Evolutionary conservation across 1,140 invertebrate species (phyloP), one percentile per base, ranked within the genome.

Genomic region (Pachypeltis micranthus): DNA sequence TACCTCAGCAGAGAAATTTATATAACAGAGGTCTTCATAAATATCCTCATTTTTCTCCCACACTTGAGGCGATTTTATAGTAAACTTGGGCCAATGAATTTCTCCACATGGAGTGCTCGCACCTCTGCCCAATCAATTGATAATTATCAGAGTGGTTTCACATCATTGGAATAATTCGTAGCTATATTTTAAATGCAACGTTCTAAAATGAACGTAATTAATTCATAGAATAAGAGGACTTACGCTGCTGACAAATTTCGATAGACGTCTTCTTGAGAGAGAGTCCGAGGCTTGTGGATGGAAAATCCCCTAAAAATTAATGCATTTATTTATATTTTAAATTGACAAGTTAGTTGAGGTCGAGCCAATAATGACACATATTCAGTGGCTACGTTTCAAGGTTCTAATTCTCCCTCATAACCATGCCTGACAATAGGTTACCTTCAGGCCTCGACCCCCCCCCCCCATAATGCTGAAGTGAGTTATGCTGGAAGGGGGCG

Each of bases 1-100:
- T 73, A 83, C 84, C 84, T 86, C 83, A 31, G 82, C 78, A 63
- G 83, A 81, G 73, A 90, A 86, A 66, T 86, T 89, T 66, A 90
- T 85, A 74, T 89, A 90, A 78, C 88, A 91, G 58, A 92, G 80
- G 75, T 91, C 87, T 76, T 90, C 88, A 74, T 93, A 93, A 70
- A 90, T 85, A 74, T 89, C 85, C 72, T 90, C 86, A 67, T 90
- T 87, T 59, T 81, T 79, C 68, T 85, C 84, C 67, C 80, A 80
- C 63, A 77, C 77, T 55, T 69, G 68, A 69, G 75, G 75, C 71
- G 76, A 81, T 61, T 80, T 81, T 66, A 83, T 84, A 25, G 55
- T 62, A 25, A 62, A 62, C 62, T 64, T 57, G 12, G 44, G 44
- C 63, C 63, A 64, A 51, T 28, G 14, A 23, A 25, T 31, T 12